phyloP scores from a whole-genome alignment of 1,140 invertebrate genomes.

The Formica exsecta region DNA sequence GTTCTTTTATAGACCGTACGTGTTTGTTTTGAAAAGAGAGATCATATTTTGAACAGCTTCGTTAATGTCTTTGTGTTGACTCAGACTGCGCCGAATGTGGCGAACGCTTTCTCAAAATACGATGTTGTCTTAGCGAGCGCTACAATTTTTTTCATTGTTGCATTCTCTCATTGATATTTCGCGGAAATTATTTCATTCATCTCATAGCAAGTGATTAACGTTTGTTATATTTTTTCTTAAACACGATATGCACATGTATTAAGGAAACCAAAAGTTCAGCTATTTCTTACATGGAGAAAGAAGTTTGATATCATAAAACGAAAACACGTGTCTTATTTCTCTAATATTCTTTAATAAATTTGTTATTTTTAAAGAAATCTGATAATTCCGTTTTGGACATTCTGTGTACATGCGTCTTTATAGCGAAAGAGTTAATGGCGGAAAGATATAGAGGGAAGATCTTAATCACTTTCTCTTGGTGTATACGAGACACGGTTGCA shows the following conservation, averaged over 20 bases:
- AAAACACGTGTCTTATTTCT: neutral
- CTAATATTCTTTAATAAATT: neutral
- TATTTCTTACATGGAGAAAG: neutral
- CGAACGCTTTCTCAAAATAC: neutral
- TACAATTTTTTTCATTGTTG: neutral
- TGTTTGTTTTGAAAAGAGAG: neutral
- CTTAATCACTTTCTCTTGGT: conserved; percentile 52
- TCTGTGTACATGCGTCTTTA: neutral
- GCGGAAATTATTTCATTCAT: neutral
- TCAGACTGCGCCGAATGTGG: conserved; percentile 3
- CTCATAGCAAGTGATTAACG: neutral
- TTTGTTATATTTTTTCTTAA: neutral
- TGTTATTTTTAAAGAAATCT: too few relatives aligned
- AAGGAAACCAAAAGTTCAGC: neutral
- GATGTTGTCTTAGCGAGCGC: neutral
- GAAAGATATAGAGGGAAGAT: conserved; percentile 9
- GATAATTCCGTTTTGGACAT: too few relatives aligned
- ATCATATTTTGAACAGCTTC: neutral
- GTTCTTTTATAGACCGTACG: neutral
- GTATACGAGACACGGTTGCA: neutral
- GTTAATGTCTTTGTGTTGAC: conserved; percentile 14
- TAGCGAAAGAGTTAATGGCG: conserved; percentile 33
- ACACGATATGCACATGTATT: too few relatives aligned
- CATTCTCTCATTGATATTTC: neutral
- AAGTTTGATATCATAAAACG: neutral